Evolutionary conservation across 53 echinoderm and acorn worm species (phyloP), one percentile per base, ranked within the genome.

Genomic region (Holothuria scabra): DNA sequence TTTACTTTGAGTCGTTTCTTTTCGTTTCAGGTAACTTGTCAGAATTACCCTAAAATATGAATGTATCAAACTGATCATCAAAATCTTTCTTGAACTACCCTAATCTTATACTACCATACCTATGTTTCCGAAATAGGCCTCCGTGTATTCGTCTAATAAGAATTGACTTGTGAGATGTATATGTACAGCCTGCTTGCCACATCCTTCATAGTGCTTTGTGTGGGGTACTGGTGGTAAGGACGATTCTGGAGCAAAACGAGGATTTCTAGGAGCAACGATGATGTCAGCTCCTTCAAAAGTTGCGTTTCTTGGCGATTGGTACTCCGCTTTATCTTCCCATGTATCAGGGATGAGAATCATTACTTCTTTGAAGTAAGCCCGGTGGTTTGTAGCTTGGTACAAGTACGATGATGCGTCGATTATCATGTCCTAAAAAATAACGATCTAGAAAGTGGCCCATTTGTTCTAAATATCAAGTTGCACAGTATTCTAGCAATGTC

Each of bases 271-370:
- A 3, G 93, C 93, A 49, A 93, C 81, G 19, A 90, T 93, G 59
- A 90, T 83, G 88, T 93, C 93, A 75, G 93, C 90, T 22, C 81
- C 78, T 68, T 93, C 93, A 79, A 93, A 93, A 18, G 90, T 90
- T 59, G 82, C 64, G 25, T 86, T 84, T 86, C 93, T 80, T 21
- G 90, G 87, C 28, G 81, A 63, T 29, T 74, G 46, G 55, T 93
- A 93, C 66, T 91, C 88, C 0, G 86, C 74, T 34, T 66, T 83
- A 8, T 30, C 44, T 2, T 74, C 74, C 93, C 93, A 93, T 24
- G 88, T 82, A 28, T 88, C 70, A 2, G 93, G 93, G 16, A 90
- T 74, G 31, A 93, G 66, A 31, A 93, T 86, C 49, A 86, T 93
- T 8, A 93, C 91, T 12, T 88, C 69, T 49, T 83, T 38, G 56